Conservation (phyloP, 1,140 invertebrate genomes). For the Platyscapa corneri region DNA sequence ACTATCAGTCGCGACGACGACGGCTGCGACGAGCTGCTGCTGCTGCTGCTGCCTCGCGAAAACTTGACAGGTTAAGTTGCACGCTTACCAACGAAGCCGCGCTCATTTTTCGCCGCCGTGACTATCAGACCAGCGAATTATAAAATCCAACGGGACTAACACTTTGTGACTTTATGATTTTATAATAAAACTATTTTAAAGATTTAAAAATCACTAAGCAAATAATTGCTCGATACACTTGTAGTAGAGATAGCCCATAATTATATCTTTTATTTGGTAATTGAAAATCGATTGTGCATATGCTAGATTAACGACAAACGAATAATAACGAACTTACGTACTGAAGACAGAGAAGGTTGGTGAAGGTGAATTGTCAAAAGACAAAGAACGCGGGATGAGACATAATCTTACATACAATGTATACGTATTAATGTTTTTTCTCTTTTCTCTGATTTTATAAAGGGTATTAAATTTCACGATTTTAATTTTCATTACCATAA, state of each 20-base stretch:
- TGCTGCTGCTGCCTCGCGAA: conserved; percentile 32
- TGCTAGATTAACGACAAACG: not conserved
- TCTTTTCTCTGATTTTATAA: not conserved
- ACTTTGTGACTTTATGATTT: not conserved
- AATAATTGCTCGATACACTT: not conserved
- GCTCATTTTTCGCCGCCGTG: conserved; percentile 35
- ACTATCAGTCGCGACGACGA: conserved; percentile 28
- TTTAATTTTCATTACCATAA: too few relatives aligned
- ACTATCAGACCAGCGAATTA: not conserved
- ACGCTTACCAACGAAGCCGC: conserved; percentile 49
- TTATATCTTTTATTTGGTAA: not conserved
- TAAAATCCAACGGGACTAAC: not conserved
- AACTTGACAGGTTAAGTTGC: conserved; percentile 51
- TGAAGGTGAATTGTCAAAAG: conserved; percentile 17
- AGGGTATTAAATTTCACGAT: not conserved
- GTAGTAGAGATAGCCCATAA: too few relatives aligned
- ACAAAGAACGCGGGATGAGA: conserved; percentile 10
- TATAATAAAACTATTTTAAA: not conserved
- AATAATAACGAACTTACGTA: not conserved
- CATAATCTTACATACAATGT: not conserved
- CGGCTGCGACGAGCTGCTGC: conserved; percentile 37
- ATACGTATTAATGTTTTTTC: not conserved
- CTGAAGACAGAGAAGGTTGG: conserved; percentile 10
- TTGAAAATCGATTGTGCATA: not conserved
- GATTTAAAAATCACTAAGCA: not conserved